Evolutionary conservation across 2,113 vertebrate genomes (phyloP).

Genomic region (Phyllostomus hastatus): DNA sequence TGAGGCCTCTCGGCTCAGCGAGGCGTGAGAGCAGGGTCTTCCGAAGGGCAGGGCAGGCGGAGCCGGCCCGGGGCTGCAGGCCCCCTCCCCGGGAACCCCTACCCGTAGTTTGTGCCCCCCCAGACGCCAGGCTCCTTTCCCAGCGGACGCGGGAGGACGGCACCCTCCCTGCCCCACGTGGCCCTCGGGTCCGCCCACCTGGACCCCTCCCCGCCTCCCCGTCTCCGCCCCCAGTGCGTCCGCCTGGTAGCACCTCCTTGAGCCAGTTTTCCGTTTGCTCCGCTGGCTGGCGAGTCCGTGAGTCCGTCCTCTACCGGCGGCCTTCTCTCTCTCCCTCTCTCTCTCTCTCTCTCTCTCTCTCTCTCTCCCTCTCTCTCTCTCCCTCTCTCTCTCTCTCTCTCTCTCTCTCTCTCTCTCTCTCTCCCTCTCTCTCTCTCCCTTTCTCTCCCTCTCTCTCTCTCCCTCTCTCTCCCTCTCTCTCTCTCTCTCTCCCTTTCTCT

Average conservation of each 20-base stretch:
- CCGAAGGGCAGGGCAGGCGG: neutral
- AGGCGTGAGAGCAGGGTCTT: neutral
- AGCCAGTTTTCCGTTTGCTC: neutral
- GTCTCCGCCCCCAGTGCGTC: conserved; percentile 36
- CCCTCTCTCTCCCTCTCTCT: too few relatives aligned
- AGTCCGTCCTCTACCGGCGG: conserved; percentile 70
- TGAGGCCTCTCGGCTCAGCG: neutral
- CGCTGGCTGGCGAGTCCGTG: neutral
- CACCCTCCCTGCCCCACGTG: neutral
- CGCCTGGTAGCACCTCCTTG: conserved; percentile 50
- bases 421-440: too few relatives aligned
- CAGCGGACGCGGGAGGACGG: neutral
- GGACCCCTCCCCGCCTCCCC: neutral
- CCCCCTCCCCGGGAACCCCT: neutral
- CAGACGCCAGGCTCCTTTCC: neutral
- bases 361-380: too few relatives aligned
- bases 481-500: too few relatives aligned
- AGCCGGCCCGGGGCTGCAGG: neutral
- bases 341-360: too few relatives aligned
- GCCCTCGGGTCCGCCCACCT: neutral
- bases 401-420: too few relatives aligned
- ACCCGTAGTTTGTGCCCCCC: rapidly evolving
- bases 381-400: too few relatives aligned
- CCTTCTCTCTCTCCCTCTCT: conserved; percentile 69
- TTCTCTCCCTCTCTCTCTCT: too few relatives aligned